Evolutionary conservation across 1,140 invertebrate genomes (phyloP), one percentile per base, ranked within the genome.

Genomic region (Coenobita brevimanus): DNA sequence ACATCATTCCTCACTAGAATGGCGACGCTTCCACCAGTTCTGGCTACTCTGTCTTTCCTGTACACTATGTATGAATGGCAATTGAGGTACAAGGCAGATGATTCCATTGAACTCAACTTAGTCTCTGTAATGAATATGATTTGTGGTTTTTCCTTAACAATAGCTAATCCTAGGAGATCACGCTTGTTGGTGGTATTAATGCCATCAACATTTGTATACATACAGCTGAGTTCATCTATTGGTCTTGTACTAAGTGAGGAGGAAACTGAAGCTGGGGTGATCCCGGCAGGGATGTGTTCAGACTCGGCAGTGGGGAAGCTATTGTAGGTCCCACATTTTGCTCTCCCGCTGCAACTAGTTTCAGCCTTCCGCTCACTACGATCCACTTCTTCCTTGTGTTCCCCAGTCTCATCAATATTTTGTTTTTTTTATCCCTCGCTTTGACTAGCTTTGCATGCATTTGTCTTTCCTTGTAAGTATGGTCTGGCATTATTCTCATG

Each of bases 391-490:
- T 57, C 54, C 54, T 57, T 57, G 54, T 13, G 54, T 57, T 57
- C 54, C 54, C 54, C 54, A 13, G 54, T n/a, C n/a, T 57, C n/a
- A n/a, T 13, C 54, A 57, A n/a, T 10, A 57, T 57, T n/a, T 57
- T 57, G 54, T 57, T 57, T 57, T 57, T 57, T 57, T 57, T 57
- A n/a, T 57, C 54, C n/a, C 54, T 57, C 54, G n/a, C n/a, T n/a
- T n/a, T n/a, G n/a, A n/a, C n/a, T n/a, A n/a, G n/a, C n/a, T n/a
- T n/a, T n/a, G n/a, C n/a, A n/a, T n/a, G n/a, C n/a, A n/a, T n/a
- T n/a, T n/a, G n/a, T n/a, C n/a, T n/a, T n/a, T n/a, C n/a, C 54
- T 57, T 57, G n/a, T 57, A 57, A 13, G n/a, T 57, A n/a, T n/a
- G n/a, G 54, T 57, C 54, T 13, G 54, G 54, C 10, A 57, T 57